These are phyloP conservation scores for Cydia pomonella DNA, from an alignment of 1,140 invertebrate genomes.

Conservation along the genomic window DNA sequence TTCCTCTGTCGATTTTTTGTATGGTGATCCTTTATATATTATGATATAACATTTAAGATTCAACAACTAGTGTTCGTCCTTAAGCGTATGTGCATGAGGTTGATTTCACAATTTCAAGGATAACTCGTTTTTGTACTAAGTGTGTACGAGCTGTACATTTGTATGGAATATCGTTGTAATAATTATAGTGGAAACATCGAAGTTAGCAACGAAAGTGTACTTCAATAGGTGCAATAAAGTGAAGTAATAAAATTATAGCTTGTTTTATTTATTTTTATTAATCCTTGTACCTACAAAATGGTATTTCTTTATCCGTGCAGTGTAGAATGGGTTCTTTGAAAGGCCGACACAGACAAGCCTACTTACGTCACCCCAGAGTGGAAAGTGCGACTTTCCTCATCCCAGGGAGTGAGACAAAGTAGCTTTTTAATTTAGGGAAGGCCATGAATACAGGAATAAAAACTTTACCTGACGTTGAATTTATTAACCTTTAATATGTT, in stretches of 20 bases:
- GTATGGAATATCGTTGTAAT: conserved; percentile 19
- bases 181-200: conserved; percentile 56
- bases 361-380: too few species aligned
- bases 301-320: conserved; percentile 92
- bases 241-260: conserved; percentile 59
- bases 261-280: conserved; percentile 48
- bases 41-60: not conserved
- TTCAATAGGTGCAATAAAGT: conserved; percentile 78
- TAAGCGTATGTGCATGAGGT: not conserved
- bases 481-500: too few species aligned
- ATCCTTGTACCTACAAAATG: conserved; percentile 78
- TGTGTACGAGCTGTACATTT: not conserved
- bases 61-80: not conserved
- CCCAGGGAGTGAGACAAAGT: too few species aligned
- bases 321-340: conserved; percentile 96
- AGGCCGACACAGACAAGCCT: conserved; percentile 95
- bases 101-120: not conserved
- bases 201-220: conserved; percentile 73
- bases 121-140: conserved; percentile 22
- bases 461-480: too few species aligned
- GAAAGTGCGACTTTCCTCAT: too few species aligned
- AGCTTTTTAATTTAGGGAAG: too few species aligned
- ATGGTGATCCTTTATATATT: too few species aligned
- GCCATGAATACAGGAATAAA: too few species aligned
- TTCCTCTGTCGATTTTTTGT: too few species aligned